Evolutionary conservation across 2,888 invertebrate genomes (phyloP).

Genomic region (Apamea anceps): DNA sequence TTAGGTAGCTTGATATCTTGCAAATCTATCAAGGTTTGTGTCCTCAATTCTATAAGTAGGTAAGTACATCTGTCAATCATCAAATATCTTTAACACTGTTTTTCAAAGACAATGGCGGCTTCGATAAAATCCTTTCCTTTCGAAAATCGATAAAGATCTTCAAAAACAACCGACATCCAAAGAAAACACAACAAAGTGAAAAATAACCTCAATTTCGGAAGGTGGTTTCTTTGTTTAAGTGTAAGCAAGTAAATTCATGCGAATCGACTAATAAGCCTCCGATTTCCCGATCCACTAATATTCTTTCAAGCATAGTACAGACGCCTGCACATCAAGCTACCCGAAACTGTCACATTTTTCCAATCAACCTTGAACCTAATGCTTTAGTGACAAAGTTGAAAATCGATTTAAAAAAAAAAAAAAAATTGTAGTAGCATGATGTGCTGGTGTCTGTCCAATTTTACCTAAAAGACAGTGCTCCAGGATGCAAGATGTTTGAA

Average conservation of each 20-base stretch:
- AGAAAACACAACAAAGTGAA: neutral
- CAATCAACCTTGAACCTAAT: too few relatives aligned
- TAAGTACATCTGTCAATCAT: slow-evolving; percentile 24
- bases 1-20: slow-evolving; percentile 7
- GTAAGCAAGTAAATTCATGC: too few relatives aligned
- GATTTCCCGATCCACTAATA: neutral
- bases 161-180: neutral
- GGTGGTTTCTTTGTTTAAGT: too few relatives aligned
- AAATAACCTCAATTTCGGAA: too few relatives aligned
- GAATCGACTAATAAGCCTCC: too few relatives aligned
- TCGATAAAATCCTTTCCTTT: neutral
- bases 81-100: neutral
- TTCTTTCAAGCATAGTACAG: neutral
- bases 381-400: too few relatives aligned
- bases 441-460: too few relatives aligned
- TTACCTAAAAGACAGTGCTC: too few relatives aligned
- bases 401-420: too few relatives aligned
- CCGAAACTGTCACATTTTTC: too few relatives aligned
- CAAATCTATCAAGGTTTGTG: slow-evolving; percentile 25
- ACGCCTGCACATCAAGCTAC: too few relatives aligned
- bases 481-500: neutral
- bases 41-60: slow-evolving; percentile 10
- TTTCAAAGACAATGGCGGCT: neutral
- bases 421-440: too few relatives aligned
- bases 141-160: neutral